Evolutionary conservation across 92 coral and sea anemone species (phyloP), one percentile per base, ranked within the genome.

Genomic region (Epizoanthus illoricatus): DNA sequence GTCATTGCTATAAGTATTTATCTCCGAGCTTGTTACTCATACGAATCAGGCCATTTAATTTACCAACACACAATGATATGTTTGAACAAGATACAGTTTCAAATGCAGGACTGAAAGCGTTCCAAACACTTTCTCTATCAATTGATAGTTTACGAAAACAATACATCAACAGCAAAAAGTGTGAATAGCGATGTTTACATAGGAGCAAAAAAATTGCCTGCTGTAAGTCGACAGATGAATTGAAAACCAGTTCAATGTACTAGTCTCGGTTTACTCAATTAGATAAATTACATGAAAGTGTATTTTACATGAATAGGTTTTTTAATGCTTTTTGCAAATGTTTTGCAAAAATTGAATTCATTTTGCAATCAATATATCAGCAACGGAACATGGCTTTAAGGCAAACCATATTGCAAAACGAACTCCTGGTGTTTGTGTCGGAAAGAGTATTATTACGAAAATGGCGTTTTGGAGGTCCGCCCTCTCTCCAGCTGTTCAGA

Each of bases 281-380:
- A 18, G 11, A 59, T 24, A 43, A 63, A 6, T 42, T 20, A 78
- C 81, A 63, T 7, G 21, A 11, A 78, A 63, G 82, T 42, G 59
- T 78, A 63, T 78, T 61, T 78, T 74, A 59, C 70, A 76, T 28
- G 33, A 62, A 62, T 23, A 24, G 57, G 13, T 63, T 62, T 41
- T 63, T 41, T 21, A 78, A 78, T 78, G 71, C 8, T 12, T 78
- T 78, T 78, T 43, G 47, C 82, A 78, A 78, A 78, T 78, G 82
- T 64, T 64, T 19, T 16, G 43, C 36, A 43, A 13, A 15, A 13
- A 63, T 13, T 21, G 71, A 45, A 43, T 41, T 20, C 24, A 43
- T 52, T 52, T 52, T 52, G 56, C 15, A 52, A 52, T 39, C 43
- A 78, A 10, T 11, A 6, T 17, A 21, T 10, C 28, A 58, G n/a